Evolutionary conservation across 2,888 invertebrate species (phyloP).

Genomic region (Orthonevra nobilis): DNA sequence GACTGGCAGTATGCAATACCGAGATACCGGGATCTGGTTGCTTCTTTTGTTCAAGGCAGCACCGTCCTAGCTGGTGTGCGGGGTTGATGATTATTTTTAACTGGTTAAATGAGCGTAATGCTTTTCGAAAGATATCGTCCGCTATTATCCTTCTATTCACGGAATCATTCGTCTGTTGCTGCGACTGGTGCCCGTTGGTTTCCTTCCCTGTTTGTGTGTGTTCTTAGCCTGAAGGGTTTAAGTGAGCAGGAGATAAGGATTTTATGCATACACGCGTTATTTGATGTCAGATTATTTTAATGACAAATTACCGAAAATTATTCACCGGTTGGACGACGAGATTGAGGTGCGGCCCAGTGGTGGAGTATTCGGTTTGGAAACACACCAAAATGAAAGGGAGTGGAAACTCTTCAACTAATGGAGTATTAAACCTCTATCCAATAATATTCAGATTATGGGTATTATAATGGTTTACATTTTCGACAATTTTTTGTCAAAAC

Average conservation of each 20-base stretch:
- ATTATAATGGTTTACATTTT: too few relatives aligned
- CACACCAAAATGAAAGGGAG: neutral
- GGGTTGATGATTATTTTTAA: slow-evolving; percentile 65
- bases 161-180: slow-evolving; percentile 47
- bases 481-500: too few relatives aligned
- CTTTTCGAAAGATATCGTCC: slow-evolving; percentile 57
- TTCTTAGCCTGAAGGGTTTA: slow-evolving; percentile 41
- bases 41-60: slow-evolving; percentile 60
- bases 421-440: too few relatives aligned
- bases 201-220: slow-evolving; percentile 34
- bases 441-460: too few relatives aligned
- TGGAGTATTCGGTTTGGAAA: neutral
- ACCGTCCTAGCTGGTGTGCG: neutral
- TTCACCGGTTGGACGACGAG: slow-evolving; percentile 60
- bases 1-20: slow-evolving; percentile 54
- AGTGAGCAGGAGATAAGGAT: slow-evolving; percentile 60
- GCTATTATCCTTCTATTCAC: slow-evolving; percentile 54
- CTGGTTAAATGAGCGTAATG: slow-evolving; percentile 68
- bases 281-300: slow-evolving; percentile 73
- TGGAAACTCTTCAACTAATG: neutral
- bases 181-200: slow-evolving; percentile 1
- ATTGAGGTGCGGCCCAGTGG: neutral
- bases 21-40: slow-evolving; percentile 59
- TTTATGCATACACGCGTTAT: slow-evolving; percentile 72
- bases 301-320: slow-evolving; percentile 73